Evolutionary conservation across 2,113 vertebrate genomes (phyloP), one percentile per base, ranked within the genome.

Genomic region (Phrynocephalus versicolor): DNA sequence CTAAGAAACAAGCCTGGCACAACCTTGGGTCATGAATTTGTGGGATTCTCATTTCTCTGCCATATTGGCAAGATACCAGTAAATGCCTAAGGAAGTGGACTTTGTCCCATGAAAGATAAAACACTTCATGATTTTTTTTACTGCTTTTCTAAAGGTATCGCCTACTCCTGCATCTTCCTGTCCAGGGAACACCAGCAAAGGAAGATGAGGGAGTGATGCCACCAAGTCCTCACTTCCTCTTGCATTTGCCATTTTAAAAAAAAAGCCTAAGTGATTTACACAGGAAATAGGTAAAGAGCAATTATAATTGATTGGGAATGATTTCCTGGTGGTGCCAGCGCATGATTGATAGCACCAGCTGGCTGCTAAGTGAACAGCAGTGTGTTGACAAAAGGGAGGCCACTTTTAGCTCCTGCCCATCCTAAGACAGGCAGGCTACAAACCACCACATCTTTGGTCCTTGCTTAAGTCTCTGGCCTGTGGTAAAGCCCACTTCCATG

Each of bases 291-390:
- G 88, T 93, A 89, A 95, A 88, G 90, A 92, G 90, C 92, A 93
- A 94, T 95, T 95, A 94, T 92, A 95, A 94, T 93, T 95, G 94
- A 94, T 94, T 93, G 83, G 92, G 90, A 94, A 94, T 94, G 64
- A 90, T 94, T 94, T 95, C 93, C 94, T 93, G 92, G 90, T 93
- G 85, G 92, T 92, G 87, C 81, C 83, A 91, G 88, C 39, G 74
- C 89, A 79, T 91, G 90, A 94, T 90, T 92, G 93, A 93, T 93
- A 89, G 92, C 69, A 74, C 90, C 2, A 76, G 92, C 91, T 90
- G 65, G 70, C 83, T 84, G 83, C 88, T 89, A 82, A 92, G 86
- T 33, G 92, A 92, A 88, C 88, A 90, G 64, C 13, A 30, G 84
- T 86, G 35, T 3, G 85, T 81, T 90, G 62, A 0, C 83, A 37